phyloP scores from a whole-genome alignment of 2,797 vertebrate genomes.

The Sebastes cheni region DNA sequence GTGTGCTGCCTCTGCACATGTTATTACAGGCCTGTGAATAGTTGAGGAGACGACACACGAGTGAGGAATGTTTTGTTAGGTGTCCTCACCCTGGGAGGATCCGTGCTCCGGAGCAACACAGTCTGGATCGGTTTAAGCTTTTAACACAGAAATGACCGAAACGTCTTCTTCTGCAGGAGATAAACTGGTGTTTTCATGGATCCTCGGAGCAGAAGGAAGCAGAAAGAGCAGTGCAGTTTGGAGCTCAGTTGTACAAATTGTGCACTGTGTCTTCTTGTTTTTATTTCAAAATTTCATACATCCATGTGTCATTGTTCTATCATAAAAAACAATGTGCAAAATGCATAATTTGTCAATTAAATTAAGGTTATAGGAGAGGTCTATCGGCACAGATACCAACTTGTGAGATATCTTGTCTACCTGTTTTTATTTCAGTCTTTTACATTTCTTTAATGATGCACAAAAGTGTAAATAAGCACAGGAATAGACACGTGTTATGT shows the following conservation, averaged over 20 bases:
- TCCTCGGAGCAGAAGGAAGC: not conserved
- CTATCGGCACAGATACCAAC: fast-evolving
- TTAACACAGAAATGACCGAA: not conserved
- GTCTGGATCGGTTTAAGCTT: not conserved
- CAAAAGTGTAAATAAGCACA: not conserved
- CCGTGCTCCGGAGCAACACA: not conserved
- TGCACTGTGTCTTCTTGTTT: not conserved
- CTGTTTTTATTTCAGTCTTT: not conserved
- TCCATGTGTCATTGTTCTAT: not conserved
- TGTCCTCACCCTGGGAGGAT: slow-evolving; percentile 54
- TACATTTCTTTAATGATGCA: not conserved
- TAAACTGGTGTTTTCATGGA: not conserved
- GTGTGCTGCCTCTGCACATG: slow-evolving; percentile 15
- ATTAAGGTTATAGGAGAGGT: not conserved
- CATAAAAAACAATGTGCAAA: not conserved
- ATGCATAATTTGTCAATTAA: not conserved
- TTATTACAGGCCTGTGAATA: slow-evolving; percentile 52
- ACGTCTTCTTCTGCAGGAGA: not conserved
- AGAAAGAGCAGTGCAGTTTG: not conserved
- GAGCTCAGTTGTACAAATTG: not conserved
- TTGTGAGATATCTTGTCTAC: too few species aligned
- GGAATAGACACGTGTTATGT: not conserved
- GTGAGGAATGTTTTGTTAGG: slow-evolving; percentile 54
- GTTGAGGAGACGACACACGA: slow-evolving; percentile 41
- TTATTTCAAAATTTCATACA: not conserved